Evolutionary conservation across 2,797 vertebrate species (phyloP), one percentile per base, ranked within the genome.

Genomic region (Anguilla marmorata): DNA sequence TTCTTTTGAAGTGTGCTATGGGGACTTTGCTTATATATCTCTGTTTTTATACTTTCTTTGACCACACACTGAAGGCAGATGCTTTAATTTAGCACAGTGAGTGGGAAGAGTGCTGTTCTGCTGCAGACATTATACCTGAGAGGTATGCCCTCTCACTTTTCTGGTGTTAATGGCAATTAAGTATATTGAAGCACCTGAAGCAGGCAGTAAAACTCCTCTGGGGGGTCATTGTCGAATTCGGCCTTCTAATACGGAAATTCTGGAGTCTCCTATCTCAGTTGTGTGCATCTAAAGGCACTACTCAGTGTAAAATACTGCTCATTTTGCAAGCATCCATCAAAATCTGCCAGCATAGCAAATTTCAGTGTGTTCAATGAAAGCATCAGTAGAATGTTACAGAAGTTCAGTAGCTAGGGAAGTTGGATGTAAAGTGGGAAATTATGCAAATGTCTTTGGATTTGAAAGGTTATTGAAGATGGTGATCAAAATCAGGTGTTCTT

Each of bases 161-260:
- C 94, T 94, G 94, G 93, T 95, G 94, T 95, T 95, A 95, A 94
- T 96, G 95, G 94, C 41, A 74, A 74, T 52, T 52, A 72, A 19
- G 48, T 45, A 48, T 86, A 95, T 91, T 94, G 96, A 96, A 95
- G 96, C 95, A 95, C 95, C 94, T 95, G 95, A 95, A 95, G 93
- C 90, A 94, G 93, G 94, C 94, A 94, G 94, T 94, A 94, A 94
- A 94, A 95, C 94, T 94, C 89, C 86, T 94, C 94, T 94, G 94
- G 87, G 91, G 92, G 94, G 94, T 95, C 94, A 92, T 95, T 37
- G 8, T 94, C 93, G 95, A 95, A 96, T 95, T 94, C 14, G 14
- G 52, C 60, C 37, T 52, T 6, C 50, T 56, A 52, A 85, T 33
- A 41, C 5, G 7, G 0, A 54, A 84, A 30, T 54, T 41, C 5